These are phyloP conservation scores for Danaus melanippus DNA, from an alignment of 1,140 invertebrate species.

Conservation along the genomic window DNA sequence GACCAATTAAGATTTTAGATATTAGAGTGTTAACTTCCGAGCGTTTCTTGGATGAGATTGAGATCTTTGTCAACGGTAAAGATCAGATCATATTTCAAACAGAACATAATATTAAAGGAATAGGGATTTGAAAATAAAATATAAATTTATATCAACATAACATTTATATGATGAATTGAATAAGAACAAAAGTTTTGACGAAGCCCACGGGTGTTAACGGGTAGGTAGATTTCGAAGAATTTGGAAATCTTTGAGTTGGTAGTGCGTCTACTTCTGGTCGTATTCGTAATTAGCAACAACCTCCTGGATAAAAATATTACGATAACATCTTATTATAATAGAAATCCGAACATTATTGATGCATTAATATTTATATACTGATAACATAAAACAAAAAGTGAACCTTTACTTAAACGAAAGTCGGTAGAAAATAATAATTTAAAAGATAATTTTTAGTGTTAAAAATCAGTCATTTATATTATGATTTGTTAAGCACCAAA, in stretches of 20 bases:
- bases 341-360: neutral
- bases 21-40: too few species aligned
- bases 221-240: conserved; percentile 45
- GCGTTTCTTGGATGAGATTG: too few species aligned
- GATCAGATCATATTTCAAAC: too few species aligned
- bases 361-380: too few species aligned
- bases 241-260: neutral
- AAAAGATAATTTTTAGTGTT: neutral
- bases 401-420: too few species aligned
- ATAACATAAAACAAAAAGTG: too few species aligned
- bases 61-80: too few species aligned
- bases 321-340: neutral
- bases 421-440: neutral
- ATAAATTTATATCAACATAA: conserved; percentile 20
- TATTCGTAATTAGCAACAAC: conserved; percentile 53
- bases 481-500: too few species aligned
- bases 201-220: conserved; percentile 51
- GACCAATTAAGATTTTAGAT: too few species aligned
- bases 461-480: too few species aligned
- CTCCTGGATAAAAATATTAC: conserved; percentile 33
- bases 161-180: conserved; percentile 53
- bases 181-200: conserved; percentile 48
- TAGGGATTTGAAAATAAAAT: too few species aligned
- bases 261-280: conserved; percentile 11
- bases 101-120: too few species aligned